A percentile compares a stretch with the other conserved stretches of the same genome.
These are phyloP conservation scores for Mastigias papua DNA, from an alignment of 30 jellyfish, hydroid and myxozoan species.

Conservation along the genomic window DNA sequence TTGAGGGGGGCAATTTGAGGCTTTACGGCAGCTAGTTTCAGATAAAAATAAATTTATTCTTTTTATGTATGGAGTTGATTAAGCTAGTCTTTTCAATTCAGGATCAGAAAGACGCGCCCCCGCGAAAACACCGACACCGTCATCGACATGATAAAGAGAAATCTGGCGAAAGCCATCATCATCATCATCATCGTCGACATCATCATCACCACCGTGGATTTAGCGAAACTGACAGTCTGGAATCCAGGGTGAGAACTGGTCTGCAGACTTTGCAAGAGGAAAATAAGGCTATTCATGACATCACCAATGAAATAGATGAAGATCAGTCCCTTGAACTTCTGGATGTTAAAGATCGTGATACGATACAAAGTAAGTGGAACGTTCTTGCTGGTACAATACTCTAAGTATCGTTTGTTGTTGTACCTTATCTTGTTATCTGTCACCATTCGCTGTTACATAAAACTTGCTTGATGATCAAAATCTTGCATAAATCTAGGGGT, in stretches of 20 bases:
- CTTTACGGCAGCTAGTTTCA: neutral
- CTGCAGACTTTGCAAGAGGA: slow-evolving; percentile 96
- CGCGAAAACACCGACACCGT: slow-evolving; percentile 56
- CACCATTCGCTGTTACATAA: no score
- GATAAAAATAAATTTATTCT: neutral
- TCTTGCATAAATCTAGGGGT: no score
- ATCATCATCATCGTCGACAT: slow-evolving; percentile 58
- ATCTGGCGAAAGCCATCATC: slow-evolving; percentile 41
- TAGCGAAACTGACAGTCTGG: slow-evolving; percentile 81
- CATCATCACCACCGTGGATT: slow-evolving; percentile 88
- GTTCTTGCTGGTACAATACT: no score
- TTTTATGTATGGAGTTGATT: neutral
- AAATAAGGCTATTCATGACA: slow-evolving; percentile 84
- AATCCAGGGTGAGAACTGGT: slow-evolving; percentile 95
- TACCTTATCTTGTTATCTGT: no score
- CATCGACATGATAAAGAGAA: slow-evolving; percentile 50
- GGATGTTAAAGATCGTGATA: slow-evolving; percentile 80
- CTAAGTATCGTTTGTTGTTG: no score
- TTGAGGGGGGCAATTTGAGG: no score
- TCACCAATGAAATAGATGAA: slow-evolving; percentile 65
- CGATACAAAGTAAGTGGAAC: slow-evolving; percentile 80
- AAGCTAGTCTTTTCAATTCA: neutral
- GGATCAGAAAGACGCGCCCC: slow-evolving; percentile 76
- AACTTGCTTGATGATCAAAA: no score
- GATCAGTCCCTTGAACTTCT: slow-evolving; percentile 17